Conservation (phyloP, 2,888 invertebrate species). For the Erannis defoliaria region DNA sequence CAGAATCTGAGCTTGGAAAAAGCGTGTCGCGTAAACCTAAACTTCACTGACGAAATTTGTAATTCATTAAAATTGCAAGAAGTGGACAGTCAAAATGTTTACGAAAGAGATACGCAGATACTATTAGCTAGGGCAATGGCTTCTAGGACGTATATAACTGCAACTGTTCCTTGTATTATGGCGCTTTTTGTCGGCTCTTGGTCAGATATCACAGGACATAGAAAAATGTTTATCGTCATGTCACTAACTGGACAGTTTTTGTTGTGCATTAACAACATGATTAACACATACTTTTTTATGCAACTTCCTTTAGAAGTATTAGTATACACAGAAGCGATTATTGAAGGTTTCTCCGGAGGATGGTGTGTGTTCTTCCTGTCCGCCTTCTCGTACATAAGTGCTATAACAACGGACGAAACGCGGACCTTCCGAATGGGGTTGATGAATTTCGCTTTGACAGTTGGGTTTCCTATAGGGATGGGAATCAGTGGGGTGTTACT, state of each 20-base stretch:
- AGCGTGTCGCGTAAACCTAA: conserved; percentile 93
- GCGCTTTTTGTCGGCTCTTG: conserved; percentile 93
- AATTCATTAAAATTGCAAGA: conserved; percentile 89
- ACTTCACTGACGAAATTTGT: conserved; percentile 90
- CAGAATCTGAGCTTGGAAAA: conserved; percentile 94
- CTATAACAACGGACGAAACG: conserved; percentile 91
- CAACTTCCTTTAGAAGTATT: conserved; percentile 91
- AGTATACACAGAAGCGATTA: conserved; percentile 90
- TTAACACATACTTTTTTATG: conserved; percentile 91
- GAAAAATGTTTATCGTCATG: conserved; percentile 91
- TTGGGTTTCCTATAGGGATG: conserved; percentile 95
- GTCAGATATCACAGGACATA: conserved; percentile 88
- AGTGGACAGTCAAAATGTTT: conserved; percentile 80
- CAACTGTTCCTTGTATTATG: conserved; percentile 90
- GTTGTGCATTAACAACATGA: conserved; percentile 89
- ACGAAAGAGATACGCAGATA: conserved; percentile 88
- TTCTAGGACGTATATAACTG: conserved; percentile 93
- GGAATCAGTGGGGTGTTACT: conserved; percentile 92
- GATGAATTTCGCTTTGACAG: conserved; percentile 93
- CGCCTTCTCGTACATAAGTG: conserved; percentile 93
- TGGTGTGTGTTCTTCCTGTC: conserved; percentile 94
- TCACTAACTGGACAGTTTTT: conserved; percentile 91
- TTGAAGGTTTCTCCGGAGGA: conserved; percentile 92
- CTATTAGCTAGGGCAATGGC: conserved; percentile 91
- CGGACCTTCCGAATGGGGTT: conserved; percentile 94